These are phyloP conservation scores for Archocentrus centrarchus DNA, from an alignment of 2,113 vertebrate species.

Conservation along the genomic window DNA sequence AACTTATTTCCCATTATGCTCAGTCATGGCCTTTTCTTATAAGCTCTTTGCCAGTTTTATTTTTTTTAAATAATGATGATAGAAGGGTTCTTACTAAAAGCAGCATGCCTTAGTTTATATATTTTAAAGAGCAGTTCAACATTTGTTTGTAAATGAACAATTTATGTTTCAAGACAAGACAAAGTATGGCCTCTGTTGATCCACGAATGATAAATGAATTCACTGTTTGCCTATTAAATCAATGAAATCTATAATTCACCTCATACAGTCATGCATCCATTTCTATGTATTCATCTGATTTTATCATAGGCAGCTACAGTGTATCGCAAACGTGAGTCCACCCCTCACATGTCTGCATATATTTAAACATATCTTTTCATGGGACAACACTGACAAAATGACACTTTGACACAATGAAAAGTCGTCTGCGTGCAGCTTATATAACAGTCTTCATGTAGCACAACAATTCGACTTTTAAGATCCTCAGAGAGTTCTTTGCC, in stretches of 20 bases:
- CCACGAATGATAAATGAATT: neutral
- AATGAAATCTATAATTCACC: neutral
- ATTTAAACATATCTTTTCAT: too few species aligned
- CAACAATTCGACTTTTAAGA: too few species aligned
- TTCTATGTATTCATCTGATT: neutral
- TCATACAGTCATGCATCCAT: neutral
- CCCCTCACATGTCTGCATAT: too few species aligned
- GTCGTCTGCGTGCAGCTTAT: too few species aligned
- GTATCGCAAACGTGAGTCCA: too few species aligned
- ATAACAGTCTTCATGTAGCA: too few species aligned
- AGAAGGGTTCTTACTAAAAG: neutral
- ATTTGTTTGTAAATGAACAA: slow-evolving; percentile 13
- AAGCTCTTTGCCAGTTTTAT: neutral
- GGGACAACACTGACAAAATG: too few species aligned
- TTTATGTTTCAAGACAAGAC: neutral
- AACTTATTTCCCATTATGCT: neutral
- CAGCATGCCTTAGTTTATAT: neutral
- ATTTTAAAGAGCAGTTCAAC: neutral
- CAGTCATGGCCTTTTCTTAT: neutral
- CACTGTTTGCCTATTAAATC: neutral
- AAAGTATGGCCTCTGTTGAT: neutral
- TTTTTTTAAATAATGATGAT: neutral
- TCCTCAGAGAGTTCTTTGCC: too few species aligned
- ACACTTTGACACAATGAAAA: too few species aligned
- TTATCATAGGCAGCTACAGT: too few species aligned